phyloP scores from a whole-genome alignment of 2,888 invertebrate species.

The Caenorhabditis wallacei region DNA sequence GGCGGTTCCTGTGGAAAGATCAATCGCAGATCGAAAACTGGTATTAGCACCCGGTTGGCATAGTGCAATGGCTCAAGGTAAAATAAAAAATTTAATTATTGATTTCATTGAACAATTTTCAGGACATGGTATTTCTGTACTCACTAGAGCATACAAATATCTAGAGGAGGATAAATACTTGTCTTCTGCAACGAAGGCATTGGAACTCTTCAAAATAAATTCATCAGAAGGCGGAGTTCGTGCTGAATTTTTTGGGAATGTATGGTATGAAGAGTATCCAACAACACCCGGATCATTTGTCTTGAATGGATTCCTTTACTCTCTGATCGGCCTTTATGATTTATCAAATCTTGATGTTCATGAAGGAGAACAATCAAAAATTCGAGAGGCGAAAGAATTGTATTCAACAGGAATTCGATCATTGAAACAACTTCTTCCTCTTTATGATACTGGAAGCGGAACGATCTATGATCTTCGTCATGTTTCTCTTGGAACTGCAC shows the following conservation, averaged over 20 bases:
- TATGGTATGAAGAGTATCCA: slow-evolving; percentile 99
- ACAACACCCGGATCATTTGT: slow-evolving; percentile 96
- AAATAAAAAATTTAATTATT: no score
- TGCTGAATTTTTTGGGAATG: slow-evolving; percentile 86
- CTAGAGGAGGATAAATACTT: slow-evolving; percentile 87
- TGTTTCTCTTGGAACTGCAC: slow-evolving; percentile 89
- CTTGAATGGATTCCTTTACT: slow-evolving; percentile 98
- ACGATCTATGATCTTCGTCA: slow-evolving; percentile 97
- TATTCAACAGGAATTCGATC: slow-evolving; percentile 86
- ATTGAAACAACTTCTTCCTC: slow-evolving; percentile 90
- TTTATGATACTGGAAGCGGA: slow-evolving; percentile 96
- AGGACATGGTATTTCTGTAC: slow-evolving; percentile 92
- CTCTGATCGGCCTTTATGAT: slow-evolving; percentile 96
- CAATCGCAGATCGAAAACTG: slow-evolving; percentile 88
- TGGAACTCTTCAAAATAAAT: slow-evolving; percentile 87
- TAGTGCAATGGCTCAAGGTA: slow-evolving; percentile 95
- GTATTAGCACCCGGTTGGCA: slow-evolving; percentile 94
- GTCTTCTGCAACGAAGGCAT: slow-evolving; percentile 90
- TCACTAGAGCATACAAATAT: slow-evolving; percentile 91
- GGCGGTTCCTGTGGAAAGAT: slow-evolving; percentile 91
- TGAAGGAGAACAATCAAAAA: not conserved
- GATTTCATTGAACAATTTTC: not conserved
- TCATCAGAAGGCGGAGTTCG: slow-evolving; percentile 89
- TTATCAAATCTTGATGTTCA: slow-evolving; percentile 84
- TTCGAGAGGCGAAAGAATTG: slow-evolving; percentile 54